Base-by-base conservation (phyloP, 2,888 invertebrate genomes). In the Masnerella sp. region DNA sequence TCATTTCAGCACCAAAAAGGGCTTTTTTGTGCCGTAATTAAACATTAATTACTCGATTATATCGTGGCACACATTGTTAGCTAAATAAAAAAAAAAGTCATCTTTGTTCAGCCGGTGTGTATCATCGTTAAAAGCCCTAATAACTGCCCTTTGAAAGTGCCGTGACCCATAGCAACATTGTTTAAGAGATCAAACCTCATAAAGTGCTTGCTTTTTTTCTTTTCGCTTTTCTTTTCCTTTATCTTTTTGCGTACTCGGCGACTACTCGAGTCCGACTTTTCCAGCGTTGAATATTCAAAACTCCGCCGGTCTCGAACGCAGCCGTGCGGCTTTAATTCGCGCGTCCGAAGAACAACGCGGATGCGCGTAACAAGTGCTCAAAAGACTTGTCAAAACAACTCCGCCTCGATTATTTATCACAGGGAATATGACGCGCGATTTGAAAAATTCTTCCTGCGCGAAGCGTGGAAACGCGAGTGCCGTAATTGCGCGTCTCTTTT, bases 281-380 rank as follows among this genome's bases (percentile, higher is more conserved):
- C 18, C 20, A 20, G 36, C 17, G 45, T 22, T 59, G 59, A 58
- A 59, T 47, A 47, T 47, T 47, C 59, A 45, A 59, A 59, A 32
- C 25, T 17, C 34, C 18, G n/a, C 2, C 7, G n/a, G 22, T 2
- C n/a, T 11, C 32, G 49, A 49, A 32, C 22, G 34, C 42, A 32
- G 43, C 42, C 7, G 43, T 58, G 56, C 34, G 28, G 42, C 30
- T 38, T 58, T 20, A 34, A 20, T 43, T 58, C 42, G 34, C 36
- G 51, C 51, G 12, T 20, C 34, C 8, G 11, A 51, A 36, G 51
- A 51, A 51, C 30, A 20, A 30, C 51, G 30, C 18, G 36, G 5
- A 32, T 22, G 20, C 14, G 7, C 34, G 17, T 14, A 51, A 32
- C 4, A 20, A 38, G n/a, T 52, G 25, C 15, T 15, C 15, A 12